A percentile compares a stretch with the other conserved stretches of the same genome.
These are phyloP conservation scores for Volucella zonaria DNA, from an alignment of 2,888 invertebrate species.

Conservation along the genomic window DNA sequence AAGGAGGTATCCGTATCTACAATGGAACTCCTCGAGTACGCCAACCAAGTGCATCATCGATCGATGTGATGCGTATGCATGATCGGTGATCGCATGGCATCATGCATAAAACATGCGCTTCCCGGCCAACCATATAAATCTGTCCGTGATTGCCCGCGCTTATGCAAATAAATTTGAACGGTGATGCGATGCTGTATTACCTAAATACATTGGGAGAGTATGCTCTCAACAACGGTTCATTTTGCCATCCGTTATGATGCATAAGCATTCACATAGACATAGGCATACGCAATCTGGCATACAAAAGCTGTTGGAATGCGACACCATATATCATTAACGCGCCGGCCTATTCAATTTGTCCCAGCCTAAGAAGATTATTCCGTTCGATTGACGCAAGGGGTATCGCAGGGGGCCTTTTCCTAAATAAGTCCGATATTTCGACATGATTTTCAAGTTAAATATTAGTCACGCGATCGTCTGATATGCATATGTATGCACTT, in stretches of 20 bases:
- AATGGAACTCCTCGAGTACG: slow-evolving; percentile 28
- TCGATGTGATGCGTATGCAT: slow-evolving; percentile 50
- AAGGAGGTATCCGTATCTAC: slow-evolving; percentile 13
- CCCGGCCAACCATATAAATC: slow-evolving; percentile 56
- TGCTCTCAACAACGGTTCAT: slow-evolving; percentile 60
- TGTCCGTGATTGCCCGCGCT: slow-evolving; percentile 49
- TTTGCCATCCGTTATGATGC: slow-evolving; percentile 60
- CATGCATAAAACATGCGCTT: slow-evolving; percentile 59
- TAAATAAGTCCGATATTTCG: slow-evolving; percentile 52
- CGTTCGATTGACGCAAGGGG: neutral
- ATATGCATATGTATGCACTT: slow-evolving; percentile 16
- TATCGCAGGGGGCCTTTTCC: neutral
- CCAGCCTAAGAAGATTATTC: slow-evolving; percentile 31
- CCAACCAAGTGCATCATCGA: slow-evolving; percentile 63
- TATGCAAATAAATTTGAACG: slow-evolving; percentile 58
- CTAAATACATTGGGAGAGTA: slow-evolving; percentile 49
- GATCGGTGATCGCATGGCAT: slow-evolving; percentile 34
- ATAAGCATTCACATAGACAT: neutral
- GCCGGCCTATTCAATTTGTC: slow-evolving; percentile 19
- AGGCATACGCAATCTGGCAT: slow-evolving; percentile 29
- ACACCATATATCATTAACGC: slow-evolving; percentile 66
- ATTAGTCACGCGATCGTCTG: slow-evolving; percentile 21
- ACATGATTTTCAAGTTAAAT: slow-evolving; percentile 32
- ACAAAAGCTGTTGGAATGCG: slow-evolving; percentile 57
- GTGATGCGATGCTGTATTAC: slow-evolving; percentile 40